Evolutionary conservation across 2,113 vertebrate genomes (phyloP).

Genomic region (Colistium nudipinnis): DNA sequence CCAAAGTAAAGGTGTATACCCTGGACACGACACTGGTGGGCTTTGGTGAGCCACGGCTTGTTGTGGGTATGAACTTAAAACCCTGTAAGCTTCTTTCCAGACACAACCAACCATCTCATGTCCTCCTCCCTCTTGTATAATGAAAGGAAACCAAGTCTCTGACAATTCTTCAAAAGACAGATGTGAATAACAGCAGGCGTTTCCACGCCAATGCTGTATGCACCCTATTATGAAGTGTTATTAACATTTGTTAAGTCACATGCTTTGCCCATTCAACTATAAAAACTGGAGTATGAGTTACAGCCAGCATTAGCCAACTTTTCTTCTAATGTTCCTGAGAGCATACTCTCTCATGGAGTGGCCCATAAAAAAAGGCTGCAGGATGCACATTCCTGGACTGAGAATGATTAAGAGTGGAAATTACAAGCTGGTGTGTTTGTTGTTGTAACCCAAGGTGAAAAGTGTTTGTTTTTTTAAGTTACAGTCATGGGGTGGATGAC

Average conservation of each 20-base stretch:
- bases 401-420: slow-evolving; percentile 62
- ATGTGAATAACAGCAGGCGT: slow-evolving; percentile 40
- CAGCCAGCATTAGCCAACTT: neutral
- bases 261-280: slow-evolving; percentile 30
- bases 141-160: slow-evolving; percentile 29
- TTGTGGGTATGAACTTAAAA: slow-evolving; percentile 19
- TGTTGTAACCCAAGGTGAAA: slow-evolving; percentile 40
- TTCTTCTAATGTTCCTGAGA: slow-evolving; percentile 16
- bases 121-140: slow-evolving; percentile 16
- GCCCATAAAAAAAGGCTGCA: slow-evolving; percentile 39
- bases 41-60: slow-evolving; percentile 50
- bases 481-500: neutral
- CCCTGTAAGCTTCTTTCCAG: slow-evolving; percentile 69
- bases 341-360: slow-evolving; percentile 7
- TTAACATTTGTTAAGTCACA: slow-evolving; percentile 4
- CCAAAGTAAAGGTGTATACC: slow-evolving; percentile 20
- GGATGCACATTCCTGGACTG: slow-evolving; percentile 59
- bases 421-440: slow-evolving; percentile 54
- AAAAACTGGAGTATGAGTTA: slow-evolving; percentile 6
- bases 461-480: slow-evolving; percentile 19
- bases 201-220: slow-evolving; percentile 8
- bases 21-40: slow-evolving; percentile 30
- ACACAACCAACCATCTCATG: slow-evolving; percentile 43
- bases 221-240: slow-evolving; percentile 7
- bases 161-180: slow-evolving; percentile 31